phyloP scores from a whole-genome alignment of 2,797 vertebrate species.

The Limnodromus scolopaceus region DNA sequence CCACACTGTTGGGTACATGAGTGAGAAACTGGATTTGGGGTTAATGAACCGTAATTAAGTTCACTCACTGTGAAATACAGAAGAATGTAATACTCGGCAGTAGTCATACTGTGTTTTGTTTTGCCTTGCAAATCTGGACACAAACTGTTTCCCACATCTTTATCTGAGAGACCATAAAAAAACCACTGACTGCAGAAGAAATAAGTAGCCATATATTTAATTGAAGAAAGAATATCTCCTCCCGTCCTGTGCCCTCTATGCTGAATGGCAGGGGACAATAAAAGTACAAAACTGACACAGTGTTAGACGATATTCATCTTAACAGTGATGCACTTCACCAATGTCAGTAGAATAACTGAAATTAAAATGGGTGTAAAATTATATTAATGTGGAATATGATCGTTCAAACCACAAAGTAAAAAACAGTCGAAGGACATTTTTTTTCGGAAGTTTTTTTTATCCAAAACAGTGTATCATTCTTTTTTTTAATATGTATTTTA shows the following conservation, averaged over 20 bases:
- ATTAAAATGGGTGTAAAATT: neutral
- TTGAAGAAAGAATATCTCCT: neutral
- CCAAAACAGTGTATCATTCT: neutral
- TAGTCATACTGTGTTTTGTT: constrained; percentile 36
- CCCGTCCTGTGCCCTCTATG: neutral
- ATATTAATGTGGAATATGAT: neutral
- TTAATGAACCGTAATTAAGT: constrained; percentile 66
- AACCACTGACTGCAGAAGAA: neutral
- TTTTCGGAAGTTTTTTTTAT: neutral
- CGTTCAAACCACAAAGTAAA: neutral
- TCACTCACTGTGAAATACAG: constrained; percentile 55
- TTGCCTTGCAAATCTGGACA: constrained; percentile 43
- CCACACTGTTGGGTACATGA: constrained; percentile 22
- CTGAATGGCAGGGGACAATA: neutral
- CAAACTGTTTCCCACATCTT: constrained; percentile 48
- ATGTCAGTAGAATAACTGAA: neutral
- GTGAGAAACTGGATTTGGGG: constrained; percentile 44
- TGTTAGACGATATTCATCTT: neutral
- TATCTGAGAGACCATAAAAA: neutral
- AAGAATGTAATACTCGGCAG: constrained; percentile 45
- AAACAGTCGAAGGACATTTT: neutral
- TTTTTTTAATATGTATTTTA: neutral
- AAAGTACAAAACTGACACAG: neutral
- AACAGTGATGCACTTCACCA: neutral
- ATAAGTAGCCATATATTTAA: neutral